Evolutionary conservation across 2,113 vertebrate genomes (phyloP), one percentile per base, ranked within the genome.

Genomic region (Numida meleagris): DNA sequence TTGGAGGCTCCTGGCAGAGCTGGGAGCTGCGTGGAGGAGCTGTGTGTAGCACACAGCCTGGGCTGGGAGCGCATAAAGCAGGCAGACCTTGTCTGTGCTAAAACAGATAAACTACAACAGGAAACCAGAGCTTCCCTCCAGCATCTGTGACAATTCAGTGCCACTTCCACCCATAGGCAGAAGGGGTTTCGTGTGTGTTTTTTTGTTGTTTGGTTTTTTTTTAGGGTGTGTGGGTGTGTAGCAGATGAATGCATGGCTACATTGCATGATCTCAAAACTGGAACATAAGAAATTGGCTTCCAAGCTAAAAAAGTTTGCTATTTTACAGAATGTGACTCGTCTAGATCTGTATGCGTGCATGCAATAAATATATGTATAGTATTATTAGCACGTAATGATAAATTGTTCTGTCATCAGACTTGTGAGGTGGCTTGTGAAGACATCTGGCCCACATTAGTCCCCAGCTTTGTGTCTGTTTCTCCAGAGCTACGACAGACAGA

Each of bases 11-110:
- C 1, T 14, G 15, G 5, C 12, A 1, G 21, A 25, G 34, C 36
- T 34, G 46, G 1, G 12, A 14, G 72, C 29, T 4, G 6, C 1
- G 12, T 5, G 18, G 25, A 31, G 45, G 57, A 20, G 72, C 88
- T 12, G 29, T 1, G 24, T 17, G 6, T 18, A 14, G 9, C 13
- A 2, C 27, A 6, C n/a, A 4, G 50, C 31, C 55, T 3, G 11
- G 27, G 25, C 29, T 10, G 6, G 2, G 61, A 40, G 6, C 20
- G 0, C 0, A 12, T 1, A 7, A 14, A 46, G 36, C 4, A 31
- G 5, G 2, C 29, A 5, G 23, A 4, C 51, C 10, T 0, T 4
- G 17, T 31, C 4, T 12, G 4, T 9, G 33, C 40, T 51, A 42
- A 10, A 21, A 42, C 21, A 43, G 40, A 6, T 4, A 31, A 42